A percentile compares a stretch with the other conserved stretches of the same genome.
Evolutionary conservation across 2,113 vertebrate genomes (phyloP).

Genomic region (Ptyas mucosa): DNA sequence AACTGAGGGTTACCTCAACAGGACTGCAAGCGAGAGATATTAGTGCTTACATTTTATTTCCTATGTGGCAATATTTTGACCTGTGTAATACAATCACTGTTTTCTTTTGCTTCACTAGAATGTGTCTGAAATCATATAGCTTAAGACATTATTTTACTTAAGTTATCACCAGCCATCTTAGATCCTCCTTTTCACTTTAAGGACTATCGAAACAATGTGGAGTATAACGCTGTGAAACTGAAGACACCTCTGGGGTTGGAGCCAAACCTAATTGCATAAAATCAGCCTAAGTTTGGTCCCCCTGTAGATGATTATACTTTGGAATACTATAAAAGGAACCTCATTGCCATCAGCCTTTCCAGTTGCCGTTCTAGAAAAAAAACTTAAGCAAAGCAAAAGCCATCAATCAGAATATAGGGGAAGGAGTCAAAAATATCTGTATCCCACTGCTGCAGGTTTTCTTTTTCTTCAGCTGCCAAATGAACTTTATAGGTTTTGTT

Average conservation of each 20-base stretch:
- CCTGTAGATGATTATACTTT: slow-evolving; percentile 60
- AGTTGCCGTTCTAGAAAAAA: slow-evolving; percentile 37
- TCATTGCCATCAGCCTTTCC: slow-evolving; percentile 27
- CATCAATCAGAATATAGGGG: slow-evolving; percentile 11
- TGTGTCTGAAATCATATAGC: rapidly evolving
- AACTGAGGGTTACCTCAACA: neutral
- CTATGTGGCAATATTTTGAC: neutral
- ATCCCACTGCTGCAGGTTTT: neutral
- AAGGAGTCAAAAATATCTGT: neutral
- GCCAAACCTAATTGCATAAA: slow-evolving; percentile 57
- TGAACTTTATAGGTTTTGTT: slow-evolving; percentile 36
- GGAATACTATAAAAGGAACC: slow-evolving; percentile 60
- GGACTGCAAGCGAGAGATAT: neutral
- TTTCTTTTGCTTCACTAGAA: neutral
- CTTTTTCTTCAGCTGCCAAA: slow-evolving; percentile 25
- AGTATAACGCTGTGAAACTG: slow-evolving; percentile 28
- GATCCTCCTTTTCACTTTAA: slow-evolving; percentile 7
- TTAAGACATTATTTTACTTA: slow-evolving; percentile 27
- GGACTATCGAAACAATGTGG: slow-evolving; percentile 24
- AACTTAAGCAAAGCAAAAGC: slow-evolving; percentile 28
- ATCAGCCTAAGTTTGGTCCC: slow-evolving; percentile 57
- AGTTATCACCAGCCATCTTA: slow-evolving; percentile 17
- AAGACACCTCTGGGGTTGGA: slow-evolving; percentile 18
- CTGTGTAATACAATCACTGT: neutral
- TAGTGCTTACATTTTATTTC: neutral